Conservation (phyloP, 2,797 vertebrate genomes). For the Smutsia temminckii region DNA sequence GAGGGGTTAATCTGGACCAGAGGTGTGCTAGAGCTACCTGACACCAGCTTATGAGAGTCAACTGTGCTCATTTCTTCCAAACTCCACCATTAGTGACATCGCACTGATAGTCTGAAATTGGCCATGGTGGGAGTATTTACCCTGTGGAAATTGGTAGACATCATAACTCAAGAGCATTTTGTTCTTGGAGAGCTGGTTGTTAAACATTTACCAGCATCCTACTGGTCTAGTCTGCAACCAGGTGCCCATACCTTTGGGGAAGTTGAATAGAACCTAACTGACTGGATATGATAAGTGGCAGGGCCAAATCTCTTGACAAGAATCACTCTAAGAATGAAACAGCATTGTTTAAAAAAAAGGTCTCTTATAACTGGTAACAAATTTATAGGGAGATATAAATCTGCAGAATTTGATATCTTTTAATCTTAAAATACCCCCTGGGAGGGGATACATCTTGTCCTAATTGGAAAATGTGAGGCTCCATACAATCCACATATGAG, state of each 20-base stretch:
- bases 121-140: not conserved
- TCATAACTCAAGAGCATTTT: not conserved
- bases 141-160: not conserved
- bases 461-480: not conserved
- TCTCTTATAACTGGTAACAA: not conserved
- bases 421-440: not conserved
- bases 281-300: accelerated
- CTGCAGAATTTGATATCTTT: not conserved
- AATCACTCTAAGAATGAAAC: not conserved
- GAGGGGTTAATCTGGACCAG: not conserved
- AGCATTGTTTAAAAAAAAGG: not conserved
- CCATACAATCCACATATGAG: accelerated
- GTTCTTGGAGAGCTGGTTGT: not conserved
- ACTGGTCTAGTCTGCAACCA: not conserved
- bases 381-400: not conserved
- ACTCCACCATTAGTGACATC: not conserved
- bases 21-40: not conserved
- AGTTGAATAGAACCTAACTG: not conserved
- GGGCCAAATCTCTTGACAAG: not conserved
- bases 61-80: not conserved
- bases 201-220: not conserved
- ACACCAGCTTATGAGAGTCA: not conserved
- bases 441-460: not conserved
- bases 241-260: not conserved
- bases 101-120: not conserved